A percentile compares a stretch with the other conserved stretches of the same genome.
Conservation (phyloP, 2,113 vertebrate genomes). For the Protomyctophum bolini region DNA sequence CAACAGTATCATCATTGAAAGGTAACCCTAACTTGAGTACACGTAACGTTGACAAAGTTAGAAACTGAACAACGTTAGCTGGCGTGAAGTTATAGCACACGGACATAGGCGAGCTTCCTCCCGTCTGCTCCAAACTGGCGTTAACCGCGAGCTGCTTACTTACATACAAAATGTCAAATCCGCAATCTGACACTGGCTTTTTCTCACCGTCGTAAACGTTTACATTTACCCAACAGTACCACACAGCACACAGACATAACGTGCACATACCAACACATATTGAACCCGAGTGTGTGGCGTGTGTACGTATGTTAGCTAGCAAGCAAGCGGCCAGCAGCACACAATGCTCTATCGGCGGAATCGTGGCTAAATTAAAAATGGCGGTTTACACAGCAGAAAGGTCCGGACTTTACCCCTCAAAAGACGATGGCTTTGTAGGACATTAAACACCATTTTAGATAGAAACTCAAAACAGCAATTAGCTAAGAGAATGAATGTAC, state of each 20-base stretch:
- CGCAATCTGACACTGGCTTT: slow-evolving; percentile 4
- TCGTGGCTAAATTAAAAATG: slow-evolving; percentile 83
- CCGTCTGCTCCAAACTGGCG: no score
- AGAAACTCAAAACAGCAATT: neutral
- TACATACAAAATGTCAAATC: slow-evolving; percentile 41
- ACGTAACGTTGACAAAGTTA: no score
- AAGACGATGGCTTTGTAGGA: slow-evolving; percentile 21
- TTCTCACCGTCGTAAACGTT: neutral
- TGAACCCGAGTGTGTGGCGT: slow-evolving; percentile 18
- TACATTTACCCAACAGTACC: neutral
- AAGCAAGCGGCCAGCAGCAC: slow-evolving; percentile 57
- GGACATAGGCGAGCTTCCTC: no score
- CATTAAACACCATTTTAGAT: neutral
- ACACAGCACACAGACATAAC: neutral
- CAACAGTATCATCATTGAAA: no score
- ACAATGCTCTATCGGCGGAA: slow-evolving; percentile 75
- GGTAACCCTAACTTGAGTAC: no score
- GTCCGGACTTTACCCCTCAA: slow-evolving; percentile 59
- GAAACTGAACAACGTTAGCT: no score
- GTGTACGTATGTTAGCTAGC: slow-evolving; percentile 62
- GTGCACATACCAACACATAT: slow-evolving; percentile 24
- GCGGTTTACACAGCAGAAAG: slow-evolving; percentile 79
- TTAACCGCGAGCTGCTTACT: no score
- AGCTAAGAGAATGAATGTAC: neutral
- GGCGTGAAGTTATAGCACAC: no score